phyloP scores from a whole-genome alignment of 2,113 vertebrate genomes.

The Onychostoma macrolepis region DNA sequence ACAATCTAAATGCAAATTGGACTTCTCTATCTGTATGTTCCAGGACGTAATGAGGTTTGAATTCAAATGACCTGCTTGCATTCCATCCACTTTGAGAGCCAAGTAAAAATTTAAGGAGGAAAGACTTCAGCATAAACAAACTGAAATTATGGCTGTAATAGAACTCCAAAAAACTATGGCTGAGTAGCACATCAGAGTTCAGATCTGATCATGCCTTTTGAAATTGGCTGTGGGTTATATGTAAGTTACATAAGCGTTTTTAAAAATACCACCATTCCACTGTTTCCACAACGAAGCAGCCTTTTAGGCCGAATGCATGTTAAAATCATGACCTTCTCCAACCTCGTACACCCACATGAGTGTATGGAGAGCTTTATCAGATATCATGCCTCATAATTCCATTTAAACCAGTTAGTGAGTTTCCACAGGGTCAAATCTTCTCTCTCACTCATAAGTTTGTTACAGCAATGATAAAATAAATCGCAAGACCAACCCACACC shows the following conservation, averaged over 20 bases:
- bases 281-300: background rate
- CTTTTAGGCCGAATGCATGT: slow-evolving; percentile 3
- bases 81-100: slow-evolving; percentile 70
- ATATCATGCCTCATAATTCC: slow-evolving; percentile 4
- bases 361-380: background rate
- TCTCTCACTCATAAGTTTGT: background rate
- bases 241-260: background rate
- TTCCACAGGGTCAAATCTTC: background rate
- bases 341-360: slow-evolving; percentile 7
- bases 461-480: background rate
- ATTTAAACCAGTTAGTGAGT: slow-evolving; percentile 12
- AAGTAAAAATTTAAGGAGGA: slow-evolving; percentile 71
- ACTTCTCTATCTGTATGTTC: slow-evolving; percentile 78
- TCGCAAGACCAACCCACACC: background rate
- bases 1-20: slow-evolving; percentile 85
- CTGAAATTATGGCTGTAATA: slow-evolving; percentile 59
- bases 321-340: background rate
- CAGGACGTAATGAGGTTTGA: slow-evolving; percentile 78
- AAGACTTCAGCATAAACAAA: slow-evolving; percentile 69
- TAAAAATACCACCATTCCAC: background rate
- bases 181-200: slow-evolving; percentile 18
- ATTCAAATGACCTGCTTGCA: slow-evolving; percentile 77
- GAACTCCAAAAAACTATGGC: background rate
- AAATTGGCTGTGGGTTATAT: slow-evolving; percentile 13
- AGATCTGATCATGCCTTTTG: background rate